phyloP scores from a whole-genome alignment of 2,797 vertebrate genomes.

The Megaceryle alcyon region DNA sequence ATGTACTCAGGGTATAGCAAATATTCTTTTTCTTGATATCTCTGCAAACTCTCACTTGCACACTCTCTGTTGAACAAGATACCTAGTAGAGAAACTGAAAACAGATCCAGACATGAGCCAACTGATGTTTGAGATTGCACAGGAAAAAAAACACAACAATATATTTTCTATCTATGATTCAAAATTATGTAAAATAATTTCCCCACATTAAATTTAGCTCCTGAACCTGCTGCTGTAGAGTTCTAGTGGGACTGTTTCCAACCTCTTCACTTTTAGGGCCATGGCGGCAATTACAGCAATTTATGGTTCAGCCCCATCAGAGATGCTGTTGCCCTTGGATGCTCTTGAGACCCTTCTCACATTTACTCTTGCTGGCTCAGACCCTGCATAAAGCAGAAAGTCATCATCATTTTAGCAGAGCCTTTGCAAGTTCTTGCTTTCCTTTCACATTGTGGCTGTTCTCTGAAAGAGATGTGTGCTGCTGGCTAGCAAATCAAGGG shows the following conservation, averaged over 20 bases:
- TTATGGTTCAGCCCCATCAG: neutral
- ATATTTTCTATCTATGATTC: neutral
- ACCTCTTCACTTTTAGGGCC: neutral
- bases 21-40: neutral
- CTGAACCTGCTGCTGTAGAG: neutral
- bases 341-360: neutral
- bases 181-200: accelerated
- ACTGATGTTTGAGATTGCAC: neutral
- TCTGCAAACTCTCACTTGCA: neutral
- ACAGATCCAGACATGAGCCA: neutral
- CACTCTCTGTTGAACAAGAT: neutral
- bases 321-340: neutral
- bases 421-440: neutral
- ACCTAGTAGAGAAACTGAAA: neutral
- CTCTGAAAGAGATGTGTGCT: neutral
- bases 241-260: neutral
- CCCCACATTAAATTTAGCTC: neutral
- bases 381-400: neutral
- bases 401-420: accelerated
- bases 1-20: neutral
- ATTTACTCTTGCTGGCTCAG: neutral
- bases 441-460: neutral
- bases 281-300: neutral
- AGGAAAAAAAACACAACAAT: neutral
- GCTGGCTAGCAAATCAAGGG: neutral